These are phyloP conservation scores for Napeogenes inachia DNA, from an alignment of 2,888 invertebrate species.

Conservation along the genomic window DNA sequence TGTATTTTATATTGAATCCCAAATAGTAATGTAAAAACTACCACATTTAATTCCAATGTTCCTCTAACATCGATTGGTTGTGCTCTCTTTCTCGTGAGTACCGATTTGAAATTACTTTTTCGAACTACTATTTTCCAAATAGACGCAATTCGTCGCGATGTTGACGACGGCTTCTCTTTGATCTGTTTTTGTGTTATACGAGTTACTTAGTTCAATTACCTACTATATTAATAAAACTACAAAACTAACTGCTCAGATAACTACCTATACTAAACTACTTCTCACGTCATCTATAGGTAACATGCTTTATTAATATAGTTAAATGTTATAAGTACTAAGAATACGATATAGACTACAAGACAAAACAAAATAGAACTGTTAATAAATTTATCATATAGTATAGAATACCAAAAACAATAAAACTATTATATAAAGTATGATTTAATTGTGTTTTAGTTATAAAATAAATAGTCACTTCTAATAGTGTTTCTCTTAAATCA, in stretches of 20 bases:
- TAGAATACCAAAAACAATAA: no score
- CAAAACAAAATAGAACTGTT: no score
- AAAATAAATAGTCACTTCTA: no score
- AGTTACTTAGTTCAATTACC: background rate
- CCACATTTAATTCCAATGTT: conserved; percentile 11
- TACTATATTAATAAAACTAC: background rate
- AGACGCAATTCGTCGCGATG: conserved; percentile 70
- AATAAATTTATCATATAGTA: no score
- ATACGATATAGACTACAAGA: no score
- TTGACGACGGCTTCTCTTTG: conserved; percentile 67
- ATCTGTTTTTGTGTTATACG: conserved; percentile 55
- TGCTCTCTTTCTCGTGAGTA: conserved; percentile 54
- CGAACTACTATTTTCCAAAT: conserved; percentile 62
- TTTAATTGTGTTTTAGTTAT: no score
- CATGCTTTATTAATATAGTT: no score
- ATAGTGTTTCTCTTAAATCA: conserved; percentile 42
- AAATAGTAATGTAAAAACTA: background rate
- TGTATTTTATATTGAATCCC: no score
- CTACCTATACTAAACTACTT: conserved; percentile 28
- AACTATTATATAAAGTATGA: no score
- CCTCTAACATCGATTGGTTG: conserved; percentile 54
- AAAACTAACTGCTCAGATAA: conserved; percentile 17
- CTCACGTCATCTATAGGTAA: no score
- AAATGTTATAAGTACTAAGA: no score
- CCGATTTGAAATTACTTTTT: conserved; percentile 48